Evolutionary conservation across 2,113 vertebrate genomes (phyloP), one percentile per base, ranked within the genome.

Genomic region (Nothocercus nigrocapillus): DNA sequence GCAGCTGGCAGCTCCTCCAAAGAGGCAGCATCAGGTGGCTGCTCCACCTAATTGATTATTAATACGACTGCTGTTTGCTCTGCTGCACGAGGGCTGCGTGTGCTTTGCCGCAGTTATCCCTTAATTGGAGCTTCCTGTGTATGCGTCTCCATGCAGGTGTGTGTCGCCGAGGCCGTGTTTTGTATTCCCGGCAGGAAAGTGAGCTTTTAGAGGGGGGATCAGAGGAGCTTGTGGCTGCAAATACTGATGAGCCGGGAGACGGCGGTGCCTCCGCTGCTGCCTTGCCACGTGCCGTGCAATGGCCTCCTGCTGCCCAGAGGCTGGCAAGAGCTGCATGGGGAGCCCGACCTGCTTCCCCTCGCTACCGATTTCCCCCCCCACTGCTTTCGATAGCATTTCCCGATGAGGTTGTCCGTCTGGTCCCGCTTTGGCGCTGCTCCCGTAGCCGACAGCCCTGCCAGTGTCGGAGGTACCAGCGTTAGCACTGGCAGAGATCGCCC

Each of bases 31-130:
- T 97, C 95, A 97, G 95, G 96, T 97, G 88, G 82, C 86, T 95
- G 85, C 13, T 95, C 90, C 8, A 11, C 82, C 95, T 97, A 97
- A 97, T 69, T 97, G 97, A 88, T 97, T 97, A 94, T 96, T 97
- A 97, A 96, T 96, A 82, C 13, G 20, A 91, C 88, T 15, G 11
- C 75, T 80, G 63, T 96, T 96, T 88, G 47, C 42, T 75, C 85
- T 88, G 75, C 88, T 96, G 97, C 75, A 11, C 27, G 70, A 97
- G 59, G 96, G 63, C 77, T 16, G 9, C 74, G 88, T 80, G 34
- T 11, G 82, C 93, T 96, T 95, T 63, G 8, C 68, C 90, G 81
- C 42, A 61, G 45, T 95, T 91, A 59, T 66, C 82, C 78, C 73
- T 89, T 91, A 95, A 92, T 36, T 94, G 86, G 83, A 94, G 90